Base-by-base conservation (phyloP, 53 echinoderm and acorn worm species). In the Patiria pectinifera region DNA sequence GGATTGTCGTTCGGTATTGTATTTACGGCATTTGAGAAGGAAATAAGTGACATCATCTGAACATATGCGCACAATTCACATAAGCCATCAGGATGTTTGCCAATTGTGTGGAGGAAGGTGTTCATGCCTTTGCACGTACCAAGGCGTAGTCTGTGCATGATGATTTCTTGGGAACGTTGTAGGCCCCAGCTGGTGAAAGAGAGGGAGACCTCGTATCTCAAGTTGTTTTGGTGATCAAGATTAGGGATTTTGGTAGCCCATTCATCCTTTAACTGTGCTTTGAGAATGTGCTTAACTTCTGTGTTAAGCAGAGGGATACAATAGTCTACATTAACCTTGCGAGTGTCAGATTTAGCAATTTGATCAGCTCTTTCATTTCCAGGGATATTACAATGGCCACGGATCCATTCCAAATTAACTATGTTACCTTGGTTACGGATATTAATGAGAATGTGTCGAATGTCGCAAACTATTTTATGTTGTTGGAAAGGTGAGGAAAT, bases 331-430 rank as follows among this genome's bases (percentile, higher is more conserved):
- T 23, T 24, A 5, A 5, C 16, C 69, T 86, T 86, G 3, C 11
- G 14, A 5, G 69, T 45, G 4, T 4, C 70, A 12, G 4, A 3
- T 86, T 62, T 70, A 35, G 86, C 86, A 86, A 25, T 45, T 4
- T 15, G 63, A 23, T 66, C 69, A 25, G 22, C 86, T 44, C 44
- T 26, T 45, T 86, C 86, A 70, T 86, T 86, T 59, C 86, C 86
- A 10, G 70, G 70, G 43, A 86, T 86, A 2, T 70, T 70, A 43
- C 63, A 62, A 44, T 86, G 86, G 4, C 86, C 71, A 5, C 71
- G 86, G 44, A 86, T 44, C n/a, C 69, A 90, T 63, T 80, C 61
- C 18, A 79, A 79, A 9, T 45, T 7, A 45, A 1, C 2, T 10
- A 43, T 74, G 74, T 74, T 74, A 11, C 74, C 74, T 74, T 74